Evolutionary conservation across 2,113 vertebrate genomes (phyloP).

Genomic region (Urocolius indicus): DNA sequence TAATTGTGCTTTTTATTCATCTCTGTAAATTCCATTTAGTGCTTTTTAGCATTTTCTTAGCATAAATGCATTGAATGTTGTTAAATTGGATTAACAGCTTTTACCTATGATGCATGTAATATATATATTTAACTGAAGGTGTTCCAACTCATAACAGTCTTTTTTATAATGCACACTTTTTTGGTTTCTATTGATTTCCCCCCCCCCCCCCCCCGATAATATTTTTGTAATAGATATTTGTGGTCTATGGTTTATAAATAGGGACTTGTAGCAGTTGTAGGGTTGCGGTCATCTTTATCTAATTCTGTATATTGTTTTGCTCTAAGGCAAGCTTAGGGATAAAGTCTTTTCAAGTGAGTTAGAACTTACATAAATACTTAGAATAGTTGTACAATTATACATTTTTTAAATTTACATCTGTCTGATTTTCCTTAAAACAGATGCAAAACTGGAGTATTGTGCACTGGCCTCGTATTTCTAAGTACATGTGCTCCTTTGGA

Average conservation of each 20-base stretch:
- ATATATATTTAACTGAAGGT: constrained; percentile 59
- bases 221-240: constrained; percentile 51
- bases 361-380: constrained; percentile 49
- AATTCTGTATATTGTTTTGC: constrained; percentile 39
- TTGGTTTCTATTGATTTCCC: constrained; percentile 56
- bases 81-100: constrained; percentile 72
- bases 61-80: constrained; percentile 66
- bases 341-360: constrained; percentile 49
- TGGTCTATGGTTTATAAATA: constrained; percentile 53
- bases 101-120: constrained; percentile 63
- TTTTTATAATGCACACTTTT: constrained; percentile 52
- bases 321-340: constrained; percentile 3
- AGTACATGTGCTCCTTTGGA: background rate
- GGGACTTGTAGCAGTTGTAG: background rate
- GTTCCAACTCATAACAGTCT: constrained; percentile 36
- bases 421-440: constrained; percentile 12
- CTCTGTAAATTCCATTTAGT: constrained; percentile 76
- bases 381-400: background rate
- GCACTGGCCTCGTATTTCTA: background rate
- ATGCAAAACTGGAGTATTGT: constrained; percentile 17
- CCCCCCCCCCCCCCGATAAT: background rate
- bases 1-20: constrained; percentile 79
- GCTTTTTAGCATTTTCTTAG: constrained; percentile 73
- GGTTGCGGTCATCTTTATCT: background rate
- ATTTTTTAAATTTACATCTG: constrained; percentile 24